Conservation (phyloP, 2,113 vertebrate genomes). For the Anas platyrhynchos region DNA sequence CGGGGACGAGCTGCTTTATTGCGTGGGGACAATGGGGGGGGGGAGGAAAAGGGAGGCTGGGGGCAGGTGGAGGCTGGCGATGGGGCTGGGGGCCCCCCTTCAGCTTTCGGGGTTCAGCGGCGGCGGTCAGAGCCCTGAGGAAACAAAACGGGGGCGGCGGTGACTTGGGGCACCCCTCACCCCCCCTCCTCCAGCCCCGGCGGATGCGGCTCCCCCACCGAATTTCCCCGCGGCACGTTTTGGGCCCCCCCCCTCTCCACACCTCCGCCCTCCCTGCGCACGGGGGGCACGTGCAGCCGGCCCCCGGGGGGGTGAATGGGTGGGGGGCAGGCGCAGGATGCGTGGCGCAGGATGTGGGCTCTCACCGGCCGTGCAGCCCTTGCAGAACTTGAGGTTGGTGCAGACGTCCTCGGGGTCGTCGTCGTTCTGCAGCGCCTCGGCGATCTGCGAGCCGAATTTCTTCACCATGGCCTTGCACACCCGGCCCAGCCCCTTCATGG, state of each 20-base stretch:
- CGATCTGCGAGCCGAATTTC: background rate
- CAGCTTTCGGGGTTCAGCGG: background rate
- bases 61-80: too few species aligned
- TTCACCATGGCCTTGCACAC: background rate
- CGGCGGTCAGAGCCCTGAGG: too few species aligned
- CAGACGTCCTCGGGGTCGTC: background rate
- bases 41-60: background rate
- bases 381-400: background rate
- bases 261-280: too few species aligned
- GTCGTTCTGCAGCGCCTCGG: background rate
- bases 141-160: too few species aligned
- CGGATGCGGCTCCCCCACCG: too few species aligned
- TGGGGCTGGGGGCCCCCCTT: background rate
- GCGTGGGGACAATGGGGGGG: background rate
- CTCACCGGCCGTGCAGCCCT: background rate
- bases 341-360: background rate
- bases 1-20: background rate
- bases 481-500: rapidly evolving
- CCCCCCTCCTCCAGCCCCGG: too few species aligned
- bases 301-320: too few species aligned
- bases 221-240: too few species aligned
- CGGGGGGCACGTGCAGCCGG: too few species aligned
- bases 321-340: background rate
- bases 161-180: too few species aligned
- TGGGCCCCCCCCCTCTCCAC: too few species aligned